Base-by-base conservation (phyloP, 2,888 invertebrate species). In the Himalopsyche japonica region DNA sequence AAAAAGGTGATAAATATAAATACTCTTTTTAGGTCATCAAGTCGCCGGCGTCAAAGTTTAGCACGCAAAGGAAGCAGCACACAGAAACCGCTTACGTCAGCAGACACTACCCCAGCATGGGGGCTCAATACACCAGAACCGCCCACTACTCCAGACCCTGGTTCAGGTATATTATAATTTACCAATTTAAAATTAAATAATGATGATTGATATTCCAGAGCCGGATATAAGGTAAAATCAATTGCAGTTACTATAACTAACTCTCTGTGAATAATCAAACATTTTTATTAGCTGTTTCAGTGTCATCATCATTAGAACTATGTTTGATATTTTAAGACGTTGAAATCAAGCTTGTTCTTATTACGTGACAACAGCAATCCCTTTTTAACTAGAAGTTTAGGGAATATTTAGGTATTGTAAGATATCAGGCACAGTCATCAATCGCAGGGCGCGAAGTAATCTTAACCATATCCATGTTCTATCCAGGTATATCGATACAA, bases 361-460 rank as follows among this genome's bases (percentile, higher is more conserved):
- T n/a, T n/a, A n/a, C n/a, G n/a, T n/a, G n/a, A n/a, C n/a, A n/a
- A n/a, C n/a, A n/a, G n/a, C n/a, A n/a, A n/a, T n/a, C n/a, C n/a
- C n/a, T n/a, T n/a, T n/a, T n/a, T n/a, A 98, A 93, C 98, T 99
- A 93, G 99, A 99, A 93, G 99, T 99, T 94, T 99, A 99, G 93
- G 99, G 95, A 94, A 99, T 98, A 94, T 99, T 99, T 93, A 99
- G 96, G 95, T 99, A 99, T 95, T 99, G 99, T 93, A 99, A 96
- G 94, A 99, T 99, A 94, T 99, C 99, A 93, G 99, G 99, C 93
- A 99, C 99, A 92, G 99, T 99, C 99, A 99, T 99, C 93, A 99
- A 96, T 92, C 99, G 96, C 92, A 99, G 95, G 91, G 99, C 99
- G 95, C 99, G 96, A 92, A 99, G 96, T 94, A 99, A 99, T 93